A percentile compares a stretch with the other conserved stretches of the same genome.
Conservation (phyloP, 2,113 vertebrate species). For the Indicator indicator region DNA sequence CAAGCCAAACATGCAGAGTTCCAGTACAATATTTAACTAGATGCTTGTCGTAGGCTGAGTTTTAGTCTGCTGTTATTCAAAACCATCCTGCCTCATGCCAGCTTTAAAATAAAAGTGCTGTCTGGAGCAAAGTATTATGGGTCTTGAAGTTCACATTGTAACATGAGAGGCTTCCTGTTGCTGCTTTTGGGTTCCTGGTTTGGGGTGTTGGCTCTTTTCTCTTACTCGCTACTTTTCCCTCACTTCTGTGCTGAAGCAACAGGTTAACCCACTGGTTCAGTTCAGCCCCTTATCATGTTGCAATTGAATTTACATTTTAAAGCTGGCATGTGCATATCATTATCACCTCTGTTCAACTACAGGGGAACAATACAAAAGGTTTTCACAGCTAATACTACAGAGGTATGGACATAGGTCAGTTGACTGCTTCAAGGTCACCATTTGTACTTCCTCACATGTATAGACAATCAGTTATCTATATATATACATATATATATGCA, state of each 20-base stretch:
- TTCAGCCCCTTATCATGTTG: fast-evolving
- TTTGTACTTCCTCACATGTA: background rate
- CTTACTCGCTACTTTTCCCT: too few species aligned
- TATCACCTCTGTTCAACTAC: fast-evolving
- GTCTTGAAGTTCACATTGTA: too few species aligned
- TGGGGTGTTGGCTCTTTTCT: too few species aligned
- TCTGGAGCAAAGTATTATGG: too few species aligned
- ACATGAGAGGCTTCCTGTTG: too few species aligned
- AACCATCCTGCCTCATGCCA: too few species aligned
- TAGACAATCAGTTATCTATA: background rate
- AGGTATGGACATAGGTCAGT: background rate
- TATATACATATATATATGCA: fast-evolving
- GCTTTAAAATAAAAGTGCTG: too few species aligned
- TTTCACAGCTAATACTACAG: background rate
- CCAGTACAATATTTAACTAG: background rate
- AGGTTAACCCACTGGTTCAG: too few species aligned
- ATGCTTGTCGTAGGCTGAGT: background rate
- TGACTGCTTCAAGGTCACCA: background rate
- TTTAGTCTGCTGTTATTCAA: too few species aligned
- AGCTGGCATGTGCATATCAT: background rate
- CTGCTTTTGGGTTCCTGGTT: too few species aligned
- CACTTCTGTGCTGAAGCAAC: too few species aligned
- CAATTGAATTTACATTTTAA: background rate
- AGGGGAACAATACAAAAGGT: background rate
- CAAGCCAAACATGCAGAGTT: background rate